Conservation (phyloP, 2,888 invertebrate species). For the Chironomus tentans region DNA sequence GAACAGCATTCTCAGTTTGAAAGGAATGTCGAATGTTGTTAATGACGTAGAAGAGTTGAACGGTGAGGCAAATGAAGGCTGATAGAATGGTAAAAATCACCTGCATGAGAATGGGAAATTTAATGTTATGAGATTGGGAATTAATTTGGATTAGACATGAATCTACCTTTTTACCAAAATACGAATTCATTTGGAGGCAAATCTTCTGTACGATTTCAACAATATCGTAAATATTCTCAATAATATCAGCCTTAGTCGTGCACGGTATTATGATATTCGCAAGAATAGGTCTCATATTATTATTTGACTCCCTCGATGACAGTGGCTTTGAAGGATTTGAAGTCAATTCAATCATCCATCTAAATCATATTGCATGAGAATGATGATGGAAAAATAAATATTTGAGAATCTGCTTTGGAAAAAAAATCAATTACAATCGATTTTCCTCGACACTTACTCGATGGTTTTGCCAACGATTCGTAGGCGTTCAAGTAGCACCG, state of each 20-base stretch:
- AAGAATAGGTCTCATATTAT: no score
- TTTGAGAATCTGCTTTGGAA: neutral
- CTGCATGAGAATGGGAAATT: neutral
- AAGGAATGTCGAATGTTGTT: neutral
- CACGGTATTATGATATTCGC: neutral
- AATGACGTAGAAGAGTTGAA: neutral
- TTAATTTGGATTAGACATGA: no score
- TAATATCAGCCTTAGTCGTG: neutral
- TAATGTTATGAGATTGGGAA: neutral
- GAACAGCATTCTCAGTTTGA: neutral
- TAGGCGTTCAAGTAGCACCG: neutral
- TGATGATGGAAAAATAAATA: no score
- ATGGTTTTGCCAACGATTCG: neutral
- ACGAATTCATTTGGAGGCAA: neutral
- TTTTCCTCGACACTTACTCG: neutral
- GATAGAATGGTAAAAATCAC: slow-evolving; percentile 7
- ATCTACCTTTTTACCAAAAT: slow-evolving; percentile 4
- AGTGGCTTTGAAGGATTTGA: neutral
- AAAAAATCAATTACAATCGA: neutral
- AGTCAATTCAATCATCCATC: neutral
- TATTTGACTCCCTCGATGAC: no score
- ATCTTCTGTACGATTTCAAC: neutral
- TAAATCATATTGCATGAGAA: neutral
- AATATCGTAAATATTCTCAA: neutral
- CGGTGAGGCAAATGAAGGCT: slow-evolving; percentile 5